phyloP scores from a whole-genome alignment of 1,140 invertebrate genomes.

The Drosophila tsacasi region DNA sequence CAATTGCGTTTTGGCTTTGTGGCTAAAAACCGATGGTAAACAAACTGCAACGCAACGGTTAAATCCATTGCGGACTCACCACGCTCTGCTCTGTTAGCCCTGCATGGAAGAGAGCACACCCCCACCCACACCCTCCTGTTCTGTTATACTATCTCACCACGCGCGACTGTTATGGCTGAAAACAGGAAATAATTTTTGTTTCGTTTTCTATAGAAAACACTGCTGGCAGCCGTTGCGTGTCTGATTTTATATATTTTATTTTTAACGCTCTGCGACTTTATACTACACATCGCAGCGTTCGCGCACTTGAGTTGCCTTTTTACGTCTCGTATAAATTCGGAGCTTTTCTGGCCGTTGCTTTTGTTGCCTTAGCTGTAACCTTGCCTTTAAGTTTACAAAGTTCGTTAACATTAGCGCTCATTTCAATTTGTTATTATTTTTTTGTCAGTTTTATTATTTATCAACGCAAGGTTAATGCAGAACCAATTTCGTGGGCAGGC shows the following conservation, averaged over 20 bases:
- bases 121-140: constrained; percentile 1
- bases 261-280: constrained; percentile 52
- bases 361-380: constrained; percentile 43
- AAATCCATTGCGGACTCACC: constrained; percentile 32
- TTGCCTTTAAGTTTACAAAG: constrained; percentile 60
- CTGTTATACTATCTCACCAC: constrained; percentile 29
- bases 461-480: constrained; percentile 43
- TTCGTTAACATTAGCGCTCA: constrained; percentile 59
- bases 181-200: constrained; percentile 71
- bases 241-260: constrained; percentile 44
- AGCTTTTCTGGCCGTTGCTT: constrained; percentile 35
- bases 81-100: constrained; percentile 41
- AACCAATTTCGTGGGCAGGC: constrained; percentile 21
- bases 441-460: constrained; percentile 26
- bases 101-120: constrained; percentile 4
- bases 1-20: constrained; percentile 37
- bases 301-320: constrained; percentile 36
- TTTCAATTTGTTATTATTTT: constrained; percentile 52
- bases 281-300: constrained; percentile 28
- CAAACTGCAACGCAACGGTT: constrained; percentile 45
- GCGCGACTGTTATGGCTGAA: constrained; percentile 41
- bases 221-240: constrained; percentile 38
- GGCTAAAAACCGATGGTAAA: constrained; percentile 39
- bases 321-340: constrained; percentile 42
- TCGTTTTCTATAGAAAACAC: constrained; percentile 62